Conservation (phyloP, 2,113 vertebrate genomes). For the Leucosticte australis region DNA sequence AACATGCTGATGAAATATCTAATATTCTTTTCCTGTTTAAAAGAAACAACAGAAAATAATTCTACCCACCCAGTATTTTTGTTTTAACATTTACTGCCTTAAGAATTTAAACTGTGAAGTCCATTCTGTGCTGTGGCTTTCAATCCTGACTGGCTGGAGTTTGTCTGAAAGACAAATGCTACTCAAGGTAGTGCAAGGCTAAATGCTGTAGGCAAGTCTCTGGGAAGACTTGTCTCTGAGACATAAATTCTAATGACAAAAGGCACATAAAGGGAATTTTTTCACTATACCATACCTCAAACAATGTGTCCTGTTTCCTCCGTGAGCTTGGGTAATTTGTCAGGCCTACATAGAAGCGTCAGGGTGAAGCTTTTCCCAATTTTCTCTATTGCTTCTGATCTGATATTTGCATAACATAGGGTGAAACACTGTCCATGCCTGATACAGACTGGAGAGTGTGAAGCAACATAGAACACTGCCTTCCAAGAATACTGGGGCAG, state of each 20-base stretch:
- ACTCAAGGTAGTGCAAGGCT: conserved; percentile 53
- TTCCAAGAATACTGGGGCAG: neutral
- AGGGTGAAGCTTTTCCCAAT: neutral
- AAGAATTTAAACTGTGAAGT: conserved; percentile 15
- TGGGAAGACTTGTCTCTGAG: conserved; percentile 37
- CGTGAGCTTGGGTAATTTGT: conserved; percentile 34
- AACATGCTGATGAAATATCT: conserved; percentile 47
- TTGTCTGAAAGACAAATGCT: conserved; percentile 64
- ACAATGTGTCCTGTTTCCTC: conserved; percentile 25
- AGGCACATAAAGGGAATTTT: conserved; percentile 47
- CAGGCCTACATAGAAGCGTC: conserved; percentile 2
- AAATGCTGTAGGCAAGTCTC: conserved; percentile 46
- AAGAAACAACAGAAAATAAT: neutral
- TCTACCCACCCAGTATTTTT: neutral
- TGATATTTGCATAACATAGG: neutral
- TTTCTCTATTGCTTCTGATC: neutral
- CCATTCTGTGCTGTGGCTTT: neutral
- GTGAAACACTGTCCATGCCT: neutral
- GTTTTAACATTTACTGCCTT: neutral
- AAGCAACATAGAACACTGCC: neutral
- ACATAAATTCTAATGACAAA: conserved; percentile 66
- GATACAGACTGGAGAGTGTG: neutral
- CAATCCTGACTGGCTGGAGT: conserved; percentile 43
- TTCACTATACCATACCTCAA: conserved; percentile 48
- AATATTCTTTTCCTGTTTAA: neutral